Percentiles rank a stretch among this genome's conserved stretches.
phyloP scores from a whole-genome alignment of 1,140 invertebrate species.

The Bombus cullumanus region DNA sequence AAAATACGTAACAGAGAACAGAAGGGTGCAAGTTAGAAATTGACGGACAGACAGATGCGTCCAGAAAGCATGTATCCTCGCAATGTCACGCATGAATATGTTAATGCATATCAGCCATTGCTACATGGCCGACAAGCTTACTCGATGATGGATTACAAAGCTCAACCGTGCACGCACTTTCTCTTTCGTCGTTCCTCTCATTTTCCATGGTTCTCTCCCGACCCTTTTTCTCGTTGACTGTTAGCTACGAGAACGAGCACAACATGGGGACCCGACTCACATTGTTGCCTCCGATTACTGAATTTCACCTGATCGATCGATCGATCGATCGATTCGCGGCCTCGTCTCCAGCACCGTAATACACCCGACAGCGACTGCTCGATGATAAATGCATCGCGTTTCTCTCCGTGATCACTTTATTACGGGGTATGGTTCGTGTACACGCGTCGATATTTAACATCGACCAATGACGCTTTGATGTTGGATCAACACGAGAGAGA shows the following conservation, averaged over 20 bases:
- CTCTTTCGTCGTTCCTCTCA: constrained; percentile 5
- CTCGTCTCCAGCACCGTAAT: neutral
- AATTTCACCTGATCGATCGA: constrained; percentile 33
- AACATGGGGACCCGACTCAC: neutral
- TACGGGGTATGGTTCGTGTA: neutral
- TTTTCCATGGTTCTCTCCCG: neutral
- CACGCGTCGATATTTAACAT: neutral
- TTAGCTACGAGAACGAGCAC: neutral
- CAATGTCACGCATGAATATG: constrained; percentile 69
- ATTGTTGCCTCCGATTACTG: neutral
- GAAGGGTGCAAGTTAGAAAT: constrained; percentile 11
- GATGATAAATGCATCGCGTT: constrained; percentile 5
- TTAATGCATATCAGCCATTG: constrained; percentile 50
- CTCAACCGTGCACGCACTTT: constrained; percentile 11
- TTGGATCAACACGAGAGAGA: neutral
- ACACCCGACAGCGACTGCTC: neutral
- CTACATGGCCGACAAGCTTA: constrained; percentile 12
- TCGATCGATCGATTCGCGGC: constrained; percentile 13
- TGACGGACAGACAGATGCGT: constrained; percentile 69
- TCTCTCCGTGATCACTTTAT: constrained; percentile 14
- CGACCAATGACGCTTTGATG: neutral
- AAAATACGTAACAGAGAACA: neutral
- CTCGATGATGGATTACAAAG: constrained; percentile 55
- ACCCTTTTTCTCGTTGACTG: too few relatives aligned
- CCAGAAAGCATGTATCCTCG: constrained; percentile 18